A percentile compares a stretch with the other conserved stretches of the same genome.
phyloP scores from a whole-genome alignment of 2,797 vertebrate genomes.

The Staurois parvus region DNA sequence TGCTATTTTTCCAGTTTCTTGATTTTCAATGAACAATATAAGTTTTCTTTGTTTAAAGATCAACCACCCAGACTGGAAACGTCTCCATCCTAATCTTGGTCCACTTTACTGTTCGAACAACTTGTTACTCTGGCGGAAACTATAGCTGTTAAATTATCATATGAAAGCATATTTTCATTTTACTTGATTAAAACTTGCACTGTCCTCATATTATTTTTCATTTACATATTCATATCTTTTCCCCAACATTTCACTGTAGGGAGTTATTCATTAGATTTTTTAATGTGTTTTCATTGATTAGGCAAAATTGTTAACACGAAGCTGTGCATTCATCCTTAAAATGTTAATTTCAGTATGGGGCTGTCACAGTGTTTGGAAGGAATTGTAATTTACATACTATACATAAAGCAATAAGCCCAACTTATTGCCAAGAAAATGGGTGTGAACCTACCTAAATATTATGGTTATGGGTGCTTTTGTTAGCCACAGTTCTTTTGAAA shows the following conservation, averaged over 20 bases:
- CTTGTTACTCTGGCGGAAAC: slow-evolving; percentile 16
- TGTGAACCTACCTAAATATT: background rate
- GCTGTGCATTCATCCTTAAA: slow-evolving; percentile 49
- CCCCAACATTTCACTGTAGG: slow-evolving; percentile 46
- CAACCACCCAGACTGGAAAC: background rate
- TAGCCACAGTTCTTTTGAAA: background rate
- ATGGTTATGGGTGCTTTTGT: background rate
- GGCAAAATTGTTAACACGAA: slow-evolving; percentile 52
- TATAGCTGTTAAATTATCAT: slow-evolving; percentile 38
- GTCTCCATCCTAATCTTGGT: slow-evolving; percentile 32
- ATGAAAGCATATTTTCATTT: slow-evolving; percentile 50
- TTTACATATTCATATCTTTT: slow-evolving; percentile 56
- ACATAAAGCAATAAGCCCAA: background rate
- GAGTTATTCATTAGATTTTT: slow-evolving; percentile 56
- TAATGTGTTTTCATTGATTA: slow-evolving; percentile 59
- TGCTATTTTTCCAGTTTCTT: background rate
- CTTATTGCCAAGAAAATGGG: slow-evolving; percentile 12
- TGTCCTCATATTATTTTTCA: slow-evolving; percentile 47
- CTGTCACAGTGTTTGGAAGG: slow-evolving; percentile 32
- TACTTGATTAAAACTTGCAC: slow-evolving; percentile 53
- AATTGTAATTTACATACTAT: slow-evolving; percentile 23
- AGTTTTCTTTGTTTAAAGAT: slow-evolving; percentile 4
- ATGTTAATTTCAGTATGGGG: slow-evolving; percentile 25
- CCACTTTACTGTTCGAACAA: slow-evolving; percentile 15
- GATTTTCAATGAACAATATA: background rate